phyloP scores from a whole-genome alignment of 2,113 vertebrate species.

The Cichladusa arquata region DNA sequence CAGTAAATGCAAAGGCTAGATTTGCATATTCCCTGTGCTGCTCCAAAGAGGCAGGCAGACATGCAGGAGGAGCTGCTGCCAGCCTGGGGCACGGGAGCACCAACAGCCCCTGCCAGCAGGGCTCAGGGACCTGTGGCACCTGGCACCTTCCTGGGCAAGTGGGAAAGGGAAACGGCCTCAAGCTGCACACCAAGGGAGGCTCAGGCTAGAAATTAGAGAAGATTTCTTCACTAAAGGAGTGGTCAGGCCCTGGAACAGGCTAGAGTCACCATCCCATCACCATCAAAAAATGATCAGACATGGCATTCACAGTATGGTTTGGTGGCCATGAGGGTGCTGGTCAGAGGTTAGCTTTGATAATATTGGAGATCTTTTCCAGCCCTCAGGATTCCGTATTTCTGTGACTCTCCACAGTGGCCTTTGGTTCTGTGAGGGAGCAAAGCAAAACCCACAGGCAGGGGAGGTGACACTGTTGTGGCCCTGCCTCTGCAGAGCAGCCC shows the following conservation, averaged over 20 bases:
- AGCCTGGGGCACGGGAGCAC: not conserved
- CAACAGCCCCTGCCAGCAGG: not conserved
- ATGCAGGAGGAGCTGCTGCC: not conserved
- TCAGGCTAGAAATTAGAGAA: not conserved
- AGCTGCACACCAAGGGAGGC: not conserved
- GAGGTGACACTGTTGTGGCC: not conserved
- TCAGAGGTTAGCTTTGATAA: not conserved
- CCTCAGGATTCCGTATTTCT: not conserved
- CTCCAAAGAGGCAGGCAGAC: not conserved
- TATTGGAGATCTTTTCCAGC: not conserved
- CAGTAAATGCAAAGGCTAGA: slow-evolving; percentile 49
- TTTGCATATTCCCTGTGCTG: slow-evolving; percentile 32
- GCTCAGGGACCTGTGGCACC: not conserved
- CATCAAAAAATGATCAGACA: not conserved
- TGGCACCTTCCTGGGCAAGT: not conserved
- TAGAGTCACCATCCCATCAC: not conserved
- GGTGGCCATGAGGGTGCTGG: not conserved
- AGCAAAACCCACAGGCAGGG: too few species aligned
- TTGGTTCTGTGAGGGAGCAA: too few species aligned
- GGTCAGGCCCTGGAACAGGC: not conserved
- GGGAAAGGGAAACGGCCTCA: fast-evolving
- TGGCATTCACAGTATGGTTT: not conserved
- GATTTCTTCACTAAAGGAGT: not conserved
- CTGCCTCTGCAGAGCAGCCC: not conserved
- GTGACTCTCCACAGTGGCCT: not conserved